Evolutionary conservation across 2,888 invertebrate genomes (phyloP).

Genomic region (Ichneumoninae sp.): DNA sequence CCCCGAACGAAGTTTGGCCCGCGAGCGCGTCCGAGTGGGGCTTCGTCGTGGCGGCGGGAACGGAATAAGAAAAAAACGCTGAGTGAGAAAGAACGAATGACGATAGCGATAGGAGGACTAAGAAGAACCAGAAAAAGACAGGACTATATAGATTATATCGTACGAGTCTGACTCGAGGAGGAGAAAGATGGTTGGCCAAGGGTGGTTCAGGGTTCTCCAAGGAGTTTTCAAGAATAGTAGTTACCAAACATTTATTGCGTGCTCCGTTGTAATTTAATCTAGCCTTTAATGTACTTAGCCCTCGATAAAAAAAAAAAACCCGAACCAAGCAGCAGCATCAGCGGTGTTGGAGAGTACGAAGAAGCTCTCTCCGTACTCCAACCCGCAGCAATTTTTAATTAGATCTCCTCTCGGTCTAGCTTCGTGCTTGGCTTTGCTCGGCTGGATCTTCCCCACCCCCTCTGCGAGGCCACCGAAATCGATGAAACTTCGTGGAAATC

Average conservation of each 20-base stretch:
- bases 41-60: conserved; percentile 6
- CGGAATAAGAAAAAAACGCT: conserved; percentile 5
- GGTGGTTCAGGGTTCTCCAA: conserved; percentile 33
- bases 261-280: conserved; percentile 73
- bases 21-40: conserved; percentile 44
- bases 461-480: conserved; percentile 38
- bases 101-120: conserved; percentile 40
- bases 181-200: conserved; percentile 22
- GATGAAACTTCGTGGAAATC: conserved; percentile 53
- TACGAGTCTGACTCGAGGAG: conserved; percentile 4
- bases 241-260: conserved; percentile 75
- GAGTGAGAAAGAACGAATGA: conserved; percentile 23
- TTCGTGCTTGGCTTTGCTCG: conserved; percentile 38
- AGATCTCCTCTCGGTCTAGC: conserved; percentile 51
- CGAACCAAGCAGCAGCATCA: conserved; percentile 35
- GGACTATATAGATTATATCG: conserved; percentile 28
- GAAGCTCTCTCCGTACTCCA: conserved; percentile 27
- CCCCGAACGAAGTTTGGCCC: conserved; percentile 59
- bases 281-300: conserved; percentile 72
- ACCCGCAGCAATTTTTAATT: conserved; percentile 63
- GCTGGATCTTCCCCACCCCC: neutral
- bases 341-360: neutral
- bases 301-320: conserved; percentile 70
- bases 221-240: conserved; percentile 74
- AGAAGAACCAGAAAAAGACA: conserved; percentile 21